These are phyloP conservation scores for Callipepla squamata DNA, from an alignment of 2,113 vertebrate species.

Conservation along the genomic window DNA sequence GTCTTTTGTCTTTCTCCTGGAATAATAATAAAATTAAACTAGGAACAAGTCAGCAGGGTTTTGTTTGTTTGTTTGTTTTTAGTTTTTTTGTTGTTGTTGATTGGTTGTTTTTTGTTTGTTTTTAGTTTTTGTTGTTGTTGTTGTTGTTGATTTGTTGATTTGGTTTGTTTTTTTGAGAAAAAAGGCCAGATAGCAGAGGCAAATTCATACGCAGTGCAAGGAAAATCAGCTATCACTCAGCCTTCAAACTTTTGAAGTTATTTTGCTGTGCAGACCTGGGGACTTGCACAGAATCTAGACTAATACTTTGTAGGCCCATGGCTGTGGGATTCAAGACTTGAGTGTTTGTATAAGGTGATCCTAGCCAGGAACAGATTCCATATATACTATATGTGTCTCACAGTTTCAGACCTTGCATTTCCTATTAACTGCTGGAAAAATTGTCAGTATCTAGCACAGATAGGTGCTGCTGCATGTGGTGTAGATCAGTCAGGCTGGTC, in stretches of 20 bases:
- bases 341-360: rapidly evolving
- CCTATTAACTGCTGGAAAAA: background rate
- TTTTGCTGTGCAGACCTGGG: background rate
- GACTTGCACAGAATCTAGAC: background rate
- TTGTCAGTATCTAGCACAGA: background rate
- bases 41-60: background rate
- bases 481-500: background rate
- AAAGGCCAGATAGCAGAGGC: background rate
- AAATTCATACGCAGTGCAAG: background rate
- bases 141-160: background rate
- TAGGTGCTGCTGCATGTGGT: background rate
- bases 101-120: background rate
- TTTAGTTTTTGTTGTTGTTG: background rate
- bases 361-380: background rate
- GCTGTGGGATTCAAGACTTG: rapidly evolving
- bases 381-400: rapidly evolving
- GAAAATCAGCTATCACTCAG: background rate
- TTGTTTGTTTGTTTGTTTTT: background rate
- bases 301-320: rapidly evolving
- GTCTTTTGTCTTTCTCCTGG: background rate
- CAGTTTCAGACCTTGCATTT: rapidly evolving
- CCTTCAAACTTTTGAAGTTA: background rate
- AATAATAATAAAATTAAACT: background rate
- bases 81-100: background rate
- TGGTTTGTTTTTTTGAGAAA: background rate